phyloP scores from a whole-genome alignment of 2,113 vertebrate genomes.

The Donacobius atricapilla region DNA sequence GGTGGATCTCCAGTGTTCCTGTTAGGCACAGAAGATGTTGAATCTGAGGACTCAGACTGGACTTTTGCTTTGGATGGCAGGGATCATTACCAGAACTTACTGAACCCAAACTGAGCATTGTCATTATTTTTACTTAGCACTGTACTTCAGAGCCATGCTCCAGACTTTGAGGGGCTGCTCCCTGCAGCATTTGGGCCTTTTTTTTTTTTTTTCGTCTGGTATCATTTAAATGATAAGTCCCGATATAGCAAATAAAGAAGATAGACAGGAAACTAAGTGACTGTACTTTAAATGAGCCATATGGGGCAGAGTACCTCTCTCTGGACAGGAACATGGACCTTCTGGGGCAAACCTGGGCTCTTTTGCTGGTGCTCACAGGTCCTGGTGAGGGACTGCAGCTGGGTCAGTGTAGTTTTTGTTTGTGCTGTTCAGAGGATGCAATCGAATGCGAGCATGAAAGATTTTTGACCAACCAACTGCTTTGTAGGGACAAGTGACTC shows the following conservation, averaged over 20 bases:
- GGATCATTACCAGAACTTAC: neutral
- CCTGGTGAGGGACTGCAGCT: neutral
- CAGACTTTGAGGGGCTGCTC: neutral
- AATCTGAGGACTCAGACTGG: neutral
- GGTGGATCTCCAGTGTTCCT: neutral
- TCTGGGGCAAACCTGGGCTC: neutral
- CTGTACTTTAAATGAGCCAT: neutral
- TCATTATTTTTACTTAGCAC: neutral
- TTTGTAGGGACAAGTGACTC: neutral
- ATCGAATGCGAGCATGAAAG: neutral
- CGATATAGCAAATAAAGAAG: neutral
- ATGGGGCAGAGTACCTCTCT: neutral
- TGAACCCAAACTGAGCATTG: neutral
- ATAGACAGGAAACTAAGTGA: neutral
- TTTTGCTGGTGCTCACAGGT: neutral
- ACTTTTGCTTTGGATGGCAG: neutral
- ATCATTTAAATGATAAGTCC: neutral
- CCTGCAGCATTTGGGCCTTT: neutral
- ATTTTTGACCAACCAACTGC: neutral
- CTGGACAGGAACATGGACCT: neutral
- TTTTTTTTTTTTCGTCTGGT: accelerated
- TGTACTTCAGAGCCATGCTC: neutral
- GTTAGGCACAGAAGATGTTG: neutral
- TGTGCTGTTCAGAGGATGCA: neutral
- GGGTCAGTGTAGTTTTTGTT: neutral